A percentile compares a stretch with the other conserved stretches of the same genome.
phyloP scores from a whole-genome alignment of 2,888 invertebrate genomes.

The Lissocephala sabroskyi region DNA sequence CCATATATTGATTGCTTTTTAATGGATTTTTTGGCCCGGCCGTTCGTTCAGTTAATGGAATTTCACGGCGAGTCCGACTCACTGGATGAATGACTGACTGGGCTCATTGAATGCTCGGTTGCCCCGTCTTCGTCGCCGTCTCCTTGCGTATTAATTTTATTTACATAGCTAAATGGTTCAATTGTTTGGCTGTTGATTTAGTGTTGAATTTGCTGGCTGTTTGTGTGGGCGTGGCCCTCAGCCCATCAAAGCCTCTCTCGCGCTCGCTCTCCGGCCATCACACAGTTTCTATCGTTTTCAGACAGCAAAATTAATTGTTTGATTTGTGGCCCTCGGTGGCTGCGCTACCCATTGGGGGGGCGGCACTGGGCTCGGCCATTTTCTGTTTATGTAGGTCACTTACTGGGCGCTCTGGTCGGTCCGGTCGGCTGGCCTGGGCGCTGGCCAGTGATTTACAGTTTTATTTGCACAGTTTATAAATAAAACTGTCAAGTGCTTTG shows the following conservation, averaged over 20 bases:
- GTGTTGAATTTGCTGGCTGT: slow-evolving; percentile 19
- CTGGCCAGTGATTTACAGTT: slow-evolving; percentile 42
- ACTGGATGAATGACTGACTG: not conserved
- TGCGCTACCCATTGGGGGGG: too few species aligned
- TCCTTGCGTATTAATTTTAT: slow-evolving; percentile 45
- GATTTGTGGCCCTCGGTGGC: slow-evolving; percentile 37
- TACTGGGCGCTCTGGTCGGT: not conserved
- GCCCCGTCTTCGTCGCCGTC: not conserved
- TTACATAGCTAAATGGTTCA: slow-evolving; percentile 64
- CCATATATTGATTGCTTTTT: slow-evolving; percentile 64
- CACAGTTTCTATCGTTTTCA: slow-evolving; percentile 33
- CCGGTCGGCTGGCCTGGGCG: not conserved
- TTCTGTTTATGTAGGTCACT: slow-evolving; percentile 27
- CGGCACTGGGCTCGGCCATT: not conserved
- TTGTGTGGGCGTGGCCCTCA: too few species aligned
- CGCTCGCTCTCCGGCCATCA: not conserved
- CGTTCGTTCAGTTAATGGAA: slow-evolving; percentile 8
- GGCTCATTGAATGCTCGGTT: not conserved
- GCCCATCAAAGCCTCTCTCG: too few species aligned
- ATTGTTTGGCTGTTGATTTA: slow-evolving; percentile 63
- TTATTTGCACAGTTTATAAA: slow-evolving; percentile 61
- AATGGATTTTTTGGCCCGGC: slow-evolving; percentile 51
- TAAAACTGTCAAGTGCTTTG: slow-evolving; percentile 43
- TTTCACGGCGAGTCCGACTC: not conserved
- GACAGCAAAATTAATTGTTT: slow-evolving; percentile 58